Evolutionary conservation across 2,888 invertebrate genomes (phyloP).

Genomic region (Lithosia quadra): DNA sequence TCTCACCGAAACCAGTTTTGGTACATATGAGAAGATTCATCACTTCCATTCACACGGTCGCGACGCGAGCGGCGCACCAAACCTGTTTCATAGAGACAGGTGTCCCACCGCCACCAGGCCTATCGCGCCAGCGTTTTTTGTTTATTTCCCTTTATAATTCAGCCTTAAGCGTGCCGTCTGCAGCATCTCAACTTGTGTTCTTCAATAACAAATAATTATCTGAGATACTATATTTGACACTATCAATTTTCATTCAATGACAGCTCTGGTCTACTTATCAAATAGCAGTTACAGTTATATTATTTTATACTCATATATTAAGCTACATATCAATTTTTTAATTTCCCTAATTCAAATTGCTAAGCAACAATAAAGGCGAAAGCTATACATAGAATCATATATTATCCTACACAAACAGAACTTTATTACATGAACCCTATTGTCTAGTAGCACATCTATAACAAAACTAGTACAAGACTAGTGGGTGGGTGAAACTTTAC

Average conservation of each 20-base stretch:
- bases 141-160: constrained; percentile 61
- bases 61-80: constrained; percentile 57
- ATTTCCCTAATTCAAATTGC: constrained; percentile 29
- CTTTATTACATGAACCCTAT: constrained; percentile 62
- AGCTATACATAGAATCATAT: constrained; percentile 11
- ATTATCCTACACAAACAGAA: neutral
- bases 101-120: constrained; percentile 63
- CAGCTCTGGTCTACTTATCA: constrained; percentile 23
- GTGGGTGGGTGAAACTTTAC: constrained; percentile 39
- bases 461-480: constrained; percentile 46
- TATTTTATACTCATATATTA: neutral
- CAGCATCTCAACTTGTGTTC: constrained; percentile 32
- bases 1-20: constrained; percentile 71
- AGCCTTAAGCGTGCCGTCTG: constrained; percentile 59
- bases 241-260: constrained; percentile 40
- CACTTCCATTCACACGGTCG: constrained; percentile 79
- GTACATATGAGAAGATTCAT: constrained; percentile 73
- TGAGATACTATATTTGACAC: constrained; percentile 49
- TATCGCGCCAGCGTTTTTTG: constrained; percentile 56
- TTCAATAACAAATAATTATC: constrained; percentile 49
- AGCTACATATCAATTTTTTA: constrained; percentile 4
- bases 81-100: constrained; percentile 80
- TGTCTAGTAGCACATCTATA: constrained; percentile 59
- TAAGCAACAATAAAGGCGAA: constrained; percentile 21
- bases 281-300: neutral